Base-by-base conservation (phyloP, 2,888 invertebrate genomes). In the Calliphora vomitoria region DNA sequence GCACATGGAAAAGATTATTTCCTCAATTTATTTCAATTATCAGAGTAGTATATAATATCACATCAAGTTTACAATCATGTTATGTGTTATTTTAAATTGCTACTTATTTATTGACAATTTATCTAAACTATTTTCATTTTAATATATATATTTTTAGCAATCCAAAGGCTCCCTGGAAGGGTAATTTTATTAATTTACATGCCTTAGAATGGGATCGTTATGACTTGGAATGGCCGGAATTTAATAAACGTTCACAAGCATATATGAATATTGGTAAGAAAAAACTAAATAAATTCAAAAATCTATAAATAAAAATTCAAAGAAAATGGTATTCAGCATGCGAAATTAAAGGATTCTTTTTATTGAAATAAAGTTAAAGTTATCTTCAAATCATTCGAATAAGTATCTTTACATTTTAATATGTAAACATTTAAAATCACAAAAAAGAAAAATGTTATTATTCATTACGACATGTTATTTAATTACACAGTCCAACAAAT, bases 161-260 rank as follows among this genome's bases (percentile, higher is more conserved):
- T 90, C 97, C 97, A 0, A 97, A 97, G 90, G 95, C 96, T 11
- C 96, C 96, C 11, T 95, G 95, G 92, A 95, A 95, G 81, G 95
- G 95, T 82, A 95, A 95, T 85, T 97, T 96, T 91, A 93, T 95
- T 85, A 96, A 96, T 53, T 94, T 95, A 38, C 95, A 96, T 88
- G 95, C 95, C 53, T 94, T 95, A 74, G 96, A 96, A 81, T 96
- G 96, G 96, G 94, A 94, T 86, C 95, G 95, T 87, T 96, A 96
- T 91, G 96, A 97, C 84, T 94, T 96, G 15, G 96, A 96, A 86
- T 98, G 98, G 98, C 97, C 97, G 0, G 96, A 97, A 90, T 98
- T 97, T 91, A 96, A 97, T 89, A 94, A 95, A 1, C 95, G 95
- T 0, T 96, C 96, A 89, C 97, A 97, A 92, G 95, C 96, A 10